Conservation (phyloP, 2,113 vertebrate genomes). For the Leiothrix lutea region DNA sequence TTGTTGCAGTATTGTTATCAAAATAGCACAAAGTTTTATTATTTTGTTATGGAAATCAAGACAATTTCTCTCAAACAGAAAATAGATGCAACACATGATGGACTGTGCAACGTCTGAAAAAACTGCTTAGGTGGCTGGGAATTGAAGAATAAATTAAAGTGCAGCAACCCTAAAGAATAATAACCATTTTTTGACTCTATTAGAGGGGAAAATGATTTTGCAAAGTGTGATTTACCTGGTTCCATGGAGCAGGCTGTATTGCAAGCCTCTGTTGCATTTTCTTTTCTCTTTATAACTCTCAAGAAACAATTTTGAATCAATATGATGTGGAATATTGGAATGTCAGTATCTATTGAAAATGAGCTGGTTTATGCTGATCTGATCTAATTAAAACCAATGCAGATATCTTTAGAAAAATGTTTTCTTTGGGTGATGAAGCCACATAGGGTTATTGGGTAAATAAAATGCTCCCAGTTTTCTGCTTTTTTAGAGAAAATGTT, state of each 20-base stretch:
- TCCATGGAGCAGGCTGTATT: neutral
- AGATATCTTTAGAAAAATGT: neutral
- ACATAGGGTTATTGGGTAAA: neutral
- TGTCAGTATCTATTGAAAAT: constrained; percentile 18
- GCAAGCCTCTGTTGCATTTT: neutral
- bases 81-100: constrained; percentile 20
- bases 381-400: constrained; percentile 43
- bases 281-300: neutral
- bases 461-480: neutral
- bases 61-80: constrained; percentile 8
- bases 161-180: constrained; percentile 22
- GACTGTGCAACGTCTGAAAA: neutral
- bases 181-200: constrained; percentile 49
- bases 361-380: neutral
- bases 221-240: constrained; percentile 34
- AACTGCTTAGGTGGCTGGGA: neutral
- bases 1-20: neutral
- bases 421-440: neutral
- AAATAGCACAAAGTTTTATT: neutral
- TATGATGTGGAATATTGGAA: constrained; percentile 11
- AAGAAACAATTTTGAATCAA: neutral
- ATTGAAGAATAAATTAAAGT: constrained; percentile 53
- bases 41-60: constrained; percentile 45
- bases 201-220: constrained; percentile 52
- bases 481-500: neutral